A percentile compares a stretch with the other conserved stretches of the same genome.
phyloP scores from a whole-genome alignment of 2,888 invertebrate species.

The Agrypnus murinus region DNA sequence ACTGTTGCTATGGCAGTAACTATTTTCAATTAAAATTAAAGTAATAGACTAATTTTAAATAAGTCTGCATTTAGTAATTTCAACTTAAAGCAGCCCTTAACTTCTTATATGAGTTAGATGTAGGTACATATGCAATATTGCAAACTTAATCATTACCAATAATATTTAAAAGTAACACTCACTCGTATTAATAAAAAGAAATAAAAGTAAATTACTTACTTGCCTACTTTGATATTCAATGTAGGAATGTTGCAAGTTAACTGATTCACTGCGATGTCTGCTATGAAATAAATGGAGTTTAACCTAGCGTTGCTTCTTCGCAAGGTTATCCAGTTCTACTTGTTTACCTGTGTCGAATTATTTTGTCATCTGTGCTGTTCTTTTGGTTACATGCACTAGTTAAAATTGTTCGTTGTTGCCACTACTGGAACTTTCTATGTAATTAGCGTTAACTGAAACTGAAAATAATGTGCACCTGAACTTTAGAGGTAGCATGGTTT shows the following conservation, averaged over 20 bases:
- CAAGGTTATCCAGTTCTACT: conserved; percentile 28
- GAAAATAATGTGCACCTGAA: conserved; percentile 19
- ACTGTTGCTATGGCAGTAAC: too few relatives aligned
- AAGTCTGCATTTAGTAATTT: too few relatives aligned
- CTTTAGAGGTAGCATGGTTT: conserved; percentile 12
- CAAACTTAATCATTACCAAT: too few relatives aligned
- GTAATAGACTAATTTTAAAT: too few relatives aligned
- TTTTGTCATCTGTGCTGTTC: conserved; percentile 19
- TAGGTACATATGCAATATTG: too few relatives aligned
- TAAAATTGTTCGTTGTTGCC: conserved; percentile 21
- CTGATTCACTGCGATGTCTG: conserved; percentile 2
- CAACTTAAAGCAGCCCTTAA: too few relatives aligned
- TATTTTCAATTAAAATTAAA: too few relatives aligned
- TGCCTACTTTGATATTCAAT: not conserved
- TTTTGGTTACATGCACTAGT: conserved; percentile 17
- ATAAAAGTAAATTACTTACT: not conserved
- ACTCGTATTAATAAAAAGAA: not conserved
- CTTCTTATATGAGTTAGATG: too few relatives aligned
- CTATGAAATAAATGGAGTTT: conserved; percentile 11
- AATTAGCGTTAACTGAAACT: conserved; percentile 9
- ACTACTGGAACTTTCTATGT: conserved; percentile 18
- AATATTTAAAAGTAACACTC: too few relatives aligned
- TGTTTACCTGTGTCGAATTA: conserved; percentile 16
- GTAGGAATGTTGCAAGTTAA: conserved; percentile 12
- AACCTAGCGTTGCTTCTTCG: conserved; percentile 12